Percentiles rank a stretch among this genome's conserved stretches.
These are phyloP conservation scores for Oncorhynchus clarkii DNA, from an alignment of 2,113 vertebrate genomes.

Conservation along the genomic window DNA sequence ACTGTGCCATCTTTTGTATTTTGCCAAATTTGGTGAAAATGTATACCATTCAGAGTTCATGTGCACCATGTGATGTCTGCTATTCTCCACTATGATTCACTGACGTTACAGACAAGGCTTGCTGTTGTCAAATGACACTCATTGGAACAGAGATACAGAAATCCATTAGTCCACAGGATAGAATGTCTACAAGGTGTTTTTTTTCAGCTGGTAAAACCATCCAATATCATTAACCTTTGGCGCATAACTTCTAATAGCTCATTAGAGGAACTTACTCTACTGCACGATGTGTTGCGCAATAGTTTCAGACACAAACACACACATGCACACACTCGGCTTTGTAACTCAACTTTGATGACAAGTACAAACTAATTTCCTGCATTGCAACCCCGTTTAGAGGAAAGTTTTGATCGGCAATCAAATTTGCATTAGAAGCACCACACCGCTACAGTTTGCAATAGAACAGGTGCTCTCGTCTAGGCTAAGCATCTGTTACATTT, in stretches of 20 bases:
- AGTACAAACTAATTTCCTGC: not conserved
- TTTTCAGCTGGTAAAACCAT: slow-evolving; percentile 52
- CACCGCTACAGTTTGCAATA: no score
- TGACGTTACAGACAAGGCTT: slow-evolving; percentile 28
- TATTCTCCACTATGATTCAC: slow-evolving; percentile 22
- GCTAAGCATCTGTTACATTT: no score
- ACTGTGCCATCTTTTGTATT: not conserved
- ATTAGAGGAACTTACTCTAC: no score
- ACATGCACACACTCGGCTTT: no score
- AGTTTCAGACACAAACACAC: no score
- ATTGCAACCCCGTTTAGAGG: not conserved
- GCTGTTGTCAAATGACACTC: slow-evolving; percentile 49
- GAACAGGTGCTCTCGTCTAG: no score
- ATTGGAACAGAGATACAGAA: slow-evolving; percentile 26
- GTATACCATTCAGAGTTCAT: not conserved
- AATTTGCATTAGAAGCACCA: no score
- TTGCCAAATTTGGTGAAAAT: not conserved
- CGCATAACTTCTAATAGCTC: slow-evolving; percentile 26
- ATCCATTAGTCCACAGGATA: slow-evolving; percentile 31
- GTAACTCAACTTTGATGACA: not conserved
- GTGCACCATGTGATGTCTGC: slow-evolving; percentile 15
- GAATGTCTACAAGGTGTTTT: slow-evolving; percentile 51
- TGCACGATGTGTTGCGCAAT: no score
- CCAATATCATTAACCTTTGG: slow-evolving; percentile 51
- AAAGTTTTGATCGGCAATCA: not conserved